phyloP scores from a whole-genome alignment of 2,888 invertebrate species.

The Aphodius sticticus region DNA sequence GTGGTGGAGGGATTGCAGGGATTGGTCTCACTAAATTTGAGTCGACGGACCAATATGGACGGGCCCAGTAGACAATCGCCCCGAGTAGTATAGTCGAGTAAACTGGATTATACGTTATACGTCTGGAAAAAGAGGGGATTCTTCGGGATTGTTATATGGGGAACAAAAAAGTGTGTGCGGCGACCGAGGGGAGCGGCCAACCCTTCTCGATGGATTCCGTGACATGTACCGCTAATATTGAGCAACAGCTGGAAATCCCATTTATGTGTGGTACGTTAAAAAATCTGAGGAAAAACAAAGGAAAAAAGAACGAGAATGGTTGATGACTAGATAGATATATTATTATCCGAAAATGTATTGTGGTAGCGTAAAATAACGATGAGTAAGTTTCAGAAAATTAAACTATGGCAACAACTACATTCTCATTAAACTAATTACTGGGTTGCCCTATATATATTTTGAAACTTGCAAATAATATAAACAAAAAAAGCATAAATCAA shows the following conservation, averaged over 20 bases:
- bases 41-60: neutral
- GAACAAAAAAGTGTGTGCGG: neutral
- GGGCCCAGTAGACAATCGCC: neutral
- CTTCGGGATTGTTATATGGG: neutral
- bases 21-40: neutral
- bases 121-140: neutral
- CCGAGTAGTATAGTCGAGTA: neutral
- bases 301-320: neutral
- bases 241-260: neutral
- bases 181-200: neutral
- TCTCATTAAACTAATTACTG: no score
- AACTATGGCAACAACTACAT: no score
- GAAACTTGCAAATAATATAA: no score
- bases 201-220: neutral
- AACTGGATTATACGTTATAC: neutral
- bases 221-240: neutral
- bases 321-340: no score
- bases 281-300: neutral
- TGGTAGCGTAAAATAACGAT: no score
- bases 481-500: no score
- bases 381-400: no score
- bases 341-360: no score
- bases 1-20: neutral
- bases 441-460: no score
- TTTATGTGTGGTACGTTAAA: neutral